phyloP scores from a whole-genome alignment of 2,113 vertebrate genomes.

The Equus quagga region DNA sequence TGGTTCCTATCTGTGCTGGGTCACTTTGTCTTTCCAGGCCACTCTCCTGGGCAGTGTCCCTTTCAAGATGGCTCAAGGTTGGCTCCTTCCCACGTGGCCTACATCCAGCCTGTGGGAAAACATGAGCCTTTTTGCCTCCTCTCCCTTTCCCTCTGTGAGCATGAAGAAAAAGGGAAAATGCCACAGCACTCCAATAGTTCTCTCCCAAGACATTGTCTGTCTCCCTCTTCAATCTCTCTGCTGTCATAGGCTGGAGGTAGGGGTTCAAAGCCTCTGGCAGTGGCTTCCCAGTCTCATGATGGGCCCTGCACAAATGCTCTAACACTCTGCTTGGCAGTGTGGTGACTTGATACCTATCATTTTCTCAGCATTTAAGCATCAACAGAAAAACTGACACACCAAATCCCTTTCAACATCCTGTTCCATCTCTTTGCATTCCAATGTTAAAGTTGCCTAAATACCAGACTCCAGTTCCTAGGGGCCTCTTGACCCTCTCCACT shows the following conservation, averaged over 20 bases:
- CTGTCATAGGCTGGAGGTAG: neutral
- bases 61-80: neutral
- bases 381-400: neutral
- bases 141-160: neutral
- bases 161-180: neutral
- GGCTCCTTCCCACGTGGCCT: neutral
- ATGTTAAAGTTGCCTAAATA: neutral
- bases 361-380: neutral
- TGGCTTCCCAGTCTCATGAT: neutral
- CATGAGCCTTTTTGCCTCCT: neutral
- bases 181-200: neutral
- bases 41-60: neutral
- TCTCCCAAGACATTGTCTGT: neutral
- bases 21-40: neutral
- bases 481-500: neutral
- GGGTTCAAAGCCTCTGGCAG: fast-evolving
- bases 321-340: neutral
- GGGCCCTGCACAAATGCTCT: neutral
- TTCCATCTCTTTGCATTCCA: fast-evolving
- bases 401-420: neutral
- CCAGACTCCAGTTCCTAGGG: neutral
- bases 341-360: neutral
- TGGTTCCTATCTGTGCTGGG: neutral
- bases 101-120: neutral
- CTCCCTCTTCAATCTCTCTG: neutral